phyloP scores from a whole-genome alignment of 2,113 vertebrate genomes.

The Pantherophis guttatus region DNA sequence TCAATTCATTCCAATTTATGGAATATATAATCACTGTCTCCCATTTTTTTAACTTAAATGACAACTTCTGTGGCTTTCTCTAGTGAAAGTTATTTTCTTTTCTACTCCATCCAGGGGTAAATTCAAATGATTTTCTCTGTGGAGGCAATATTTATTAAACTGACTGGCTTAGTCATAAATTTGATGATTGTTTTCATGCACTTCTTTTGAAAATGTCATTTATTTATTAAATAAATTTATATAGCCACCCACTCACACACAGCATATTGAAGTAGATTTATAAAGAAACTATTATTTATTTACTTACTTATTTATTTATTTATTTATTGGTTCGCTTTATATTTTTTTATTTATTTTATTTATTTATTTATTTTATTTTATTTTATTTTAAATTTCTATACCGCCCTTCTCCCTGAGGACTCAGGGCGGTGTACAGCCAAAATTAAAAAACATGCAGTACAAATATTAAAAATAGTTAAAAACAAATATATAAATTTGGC shows the following conservation, averaged over 20 bases:
- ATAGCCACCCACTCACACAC: background rate
- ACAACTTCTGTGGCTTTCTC: background rate
- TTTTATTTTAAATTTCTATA: too few species aligned
- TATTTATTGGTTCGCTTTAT: too few species aligned
- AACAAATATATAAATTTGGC: too few species aligned
- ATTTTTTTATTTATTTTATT: too few species aligned
- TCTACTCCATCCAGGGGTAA: background rate
- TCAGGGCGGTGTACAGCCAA: too few species aligned
- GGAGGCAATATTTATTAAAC: background rate
- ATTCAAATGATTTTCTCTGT: background rate
- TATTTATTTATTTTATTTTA: too few species aligned
- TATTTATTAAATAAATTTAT: background rate
- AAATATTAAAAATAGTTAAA: too few species aligned
- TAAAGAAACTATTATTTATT: background rate
- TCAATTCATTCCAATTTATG: background rate
- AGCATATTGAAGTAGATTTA: background rate
- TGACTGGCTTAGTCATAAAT: background rate
- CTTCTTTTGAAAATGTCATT: background rate
- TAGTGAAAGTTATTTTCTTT: background rate
- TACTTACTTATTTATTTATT: too few species aligned
- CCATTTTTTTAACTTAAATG: background rate
- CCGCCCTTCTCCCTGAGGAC: too few species aligned
- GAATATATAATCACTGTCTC: background rate
- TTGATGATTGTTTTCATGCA: background rate
- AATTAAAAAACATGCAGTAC: too few species aligned